Percentiles rank a stretch among this genome's conserved stretches.
Evolutionary conservation across 2,113 vertebrate genomes (phyloP).

Genomic region (Dicaeum eximium): DNA sequence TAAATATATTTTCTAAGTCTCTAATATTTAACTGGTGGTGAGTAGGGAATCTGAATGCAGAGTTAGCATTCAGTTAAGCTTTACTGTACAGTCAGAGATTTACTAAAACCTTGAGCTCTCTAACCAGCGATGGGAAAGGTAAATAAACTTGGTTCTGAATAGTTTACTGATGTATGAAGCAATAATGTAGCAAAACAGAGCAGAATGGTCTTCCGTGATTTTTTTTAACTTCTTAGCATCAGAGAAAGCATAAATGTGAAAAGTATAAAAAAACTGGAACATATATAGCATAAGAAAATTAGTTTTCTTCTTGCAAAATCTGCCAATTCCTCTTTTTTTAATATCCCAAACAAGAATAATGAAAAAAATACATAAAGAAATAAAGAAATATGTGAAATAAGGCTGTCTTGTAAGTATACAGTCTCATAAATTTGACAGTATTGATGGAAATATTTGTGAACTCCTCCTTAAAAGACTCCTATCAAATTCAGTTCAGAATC

Average conservation of each 20-base stretch:
- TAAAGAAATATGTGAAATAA: background rate
- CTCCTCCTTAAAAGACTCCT: background rate
- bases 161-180: background rate
- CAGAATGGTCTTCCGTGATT: accelerated
- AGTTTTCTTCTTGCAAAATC: background rate
- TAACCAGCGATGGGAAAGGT: conserved; percentile 4
- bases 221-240: background rate
- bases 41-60: background rate
- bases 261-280: background rate
- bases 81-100: background rate
- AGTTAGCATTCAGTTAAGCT: background rate
- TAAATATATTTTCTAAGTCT: background rate
- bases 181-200: background rate
- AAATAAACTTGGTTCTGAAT: conserved; percentile 6
- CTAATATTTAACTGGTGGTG: conserved; percentile 18
- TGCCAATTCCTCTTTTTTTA: background rate
- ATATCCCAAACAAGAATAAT: background rate
- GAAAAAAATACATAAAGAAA: background rate
- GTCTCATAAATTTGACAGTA: background rate
- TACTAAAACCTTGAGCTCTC: conserved; percentile 28
- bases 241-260: background rate
- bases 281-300: background rate
- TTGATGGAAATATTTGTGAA: background rate
- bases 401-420: background rate
- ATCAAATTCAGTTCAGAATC: background rate